Percentiles rank a stretch among this genome's conserved stretches.
These are phyloP conservation scores for Chondrilla cf. caribensis DNA, from an alignment of 37 sponge, comb jelly and placozoan genomes.

Conservation along the genomic window DNA sequence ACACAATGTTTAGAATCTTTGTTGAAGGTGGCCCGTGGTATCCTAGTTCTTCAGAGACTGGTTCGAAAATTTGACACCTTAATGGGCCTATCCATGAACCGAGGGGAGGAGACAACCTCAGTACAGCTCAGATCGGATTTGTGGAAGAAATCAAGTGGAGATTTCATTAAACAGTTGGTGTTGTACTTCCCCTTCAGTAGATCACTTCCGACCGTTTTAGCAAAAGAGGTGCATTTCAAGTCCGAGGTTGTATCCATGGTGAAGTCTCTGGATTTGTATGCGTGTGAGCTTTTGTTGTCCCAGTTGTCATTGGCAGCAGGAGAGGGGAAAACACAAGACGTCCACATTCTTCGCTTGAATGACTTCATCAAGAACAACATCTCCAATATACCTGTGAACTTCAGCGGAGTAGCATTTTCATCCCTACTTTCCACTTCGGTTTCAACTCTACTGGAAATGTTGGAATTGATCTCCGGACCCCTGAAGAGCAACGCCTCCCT, in stretches of 20 bases:
- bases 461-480: background rate
- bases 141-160: background rate
- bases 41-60: too few species aligned
- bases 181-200: background rate
- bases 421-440: background rate
- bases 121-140: background rate
- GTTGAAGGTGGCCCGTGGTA: too few species aligned
- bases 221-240: background rate
- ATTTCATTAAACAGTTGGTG: background rate
- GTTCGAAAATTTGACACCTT: too few species aligned
- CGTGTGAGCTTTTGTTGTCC: background rate
- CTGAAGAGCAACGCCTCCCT: background rate
- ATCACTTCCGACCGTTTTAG: background rate
- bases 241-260: background rate
- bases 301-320: background rate
- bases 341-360: background rate
- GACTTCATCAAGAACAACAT: background rate
- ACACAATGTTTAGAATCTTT: background rate
- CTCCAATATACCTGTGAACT: background rate
- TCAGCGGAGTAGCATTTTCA: background rate
- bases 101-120: background rate
- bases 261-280: background rate
- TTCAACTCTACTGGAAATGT: background rate
- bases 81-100: too few species aligned
- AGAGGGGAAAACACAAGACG: background rate